Base-by-base conservation (phyloP, 2,113 vertebrate species). In the Tretioscincus oriximinensis region DNA sequence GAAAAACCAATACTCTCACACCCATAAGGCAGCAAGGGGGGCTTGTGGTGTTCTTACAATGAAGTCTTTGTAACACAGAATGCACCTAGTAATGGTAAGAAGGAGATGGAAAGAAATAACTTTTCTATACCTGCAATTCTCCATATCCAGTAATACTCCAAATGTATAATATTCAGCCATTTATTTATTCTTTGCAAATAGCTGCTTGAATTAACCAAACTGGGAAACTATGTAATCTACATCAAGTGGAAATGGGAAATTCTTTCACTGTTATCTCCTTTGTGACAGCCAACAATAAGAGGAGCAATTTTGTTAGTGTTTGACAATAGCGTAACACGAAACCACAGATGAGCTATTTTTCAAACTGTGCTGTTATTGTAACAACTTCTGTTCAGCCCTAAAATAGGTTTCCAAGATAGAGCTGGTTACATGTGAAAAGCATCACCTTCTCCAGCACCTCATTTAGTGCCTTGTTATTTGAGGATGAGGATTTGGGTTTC, bases 41-140 rank as follows among this genome's bases (percentile, higher is more conserved):
- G 90, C 86, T 91, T 91, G 91, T 92, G 92, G 90, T 87, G 71
- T 81, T 83, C 79, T 82, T 84, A 96, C 94, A 95, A 96, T 93
- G 90, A 86, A 84, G 63, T 72, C 94, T 94, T 95, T 96, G 94
- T 96, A 78, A 47, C 81, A 68, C 73, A 84, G 80, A 84, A 90
- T 67, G 70, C 84, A 85, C 24, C 71, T 0, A 4, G 78, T 88
- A 86, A 89, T 80, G 88, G 65, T 83, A 93, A 88, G 87, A 82
- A 65, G 76, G 84, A 77, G 82, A 84, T 45, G 87, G 91, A 80
- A 86, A 89, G 81, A 87, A 93, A 47, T 69, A 83, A 65, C 76
- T 73, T 26, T 87, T 91, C 84, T 83, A 41, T 81, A 29, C 29
- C 81, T 77, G 70, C 88, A 87, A 75, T 21, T 68, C 58, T 88